Conservation (phyloP, 2,797 vertebrate species). For the Hippoglossus hippoglossus region DNA sequence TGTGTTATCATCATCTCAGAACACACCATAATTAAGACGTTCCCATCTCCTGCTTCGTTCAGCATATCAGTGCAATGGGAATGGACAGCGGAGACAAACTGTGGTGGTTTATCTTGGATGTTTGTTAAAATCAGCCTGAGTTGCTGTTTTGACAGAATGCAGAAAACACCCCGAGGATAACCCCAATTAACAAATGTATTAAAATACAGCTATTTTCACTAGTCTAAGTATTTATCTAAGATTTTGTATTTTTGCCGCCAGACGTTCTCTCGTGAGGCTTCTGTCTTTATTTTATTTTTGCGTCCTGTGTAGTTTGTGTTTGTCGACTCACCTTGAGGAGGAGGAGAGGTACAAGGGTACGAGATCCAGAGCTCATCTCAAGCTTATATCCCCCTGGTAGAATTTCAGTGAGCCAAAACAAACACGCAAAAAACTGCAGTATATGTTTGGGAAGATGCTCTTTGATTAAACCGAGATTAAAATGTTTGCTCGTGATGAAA, state of each 20-base stretch:
- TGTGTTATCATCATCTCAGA: conserved; percentile 64
- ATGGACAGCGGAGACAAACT: conserved; percentile 48
- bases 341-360: background rate
- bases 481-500: background rate
- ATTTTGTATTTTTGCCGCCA: conserved; percentile 11
- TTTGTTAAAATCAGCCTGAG: conserved; percentile 69
- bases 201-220: conserved; percentile 45
- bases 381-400: background rate
- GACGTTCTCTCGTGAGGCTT: background rate
- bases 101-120: conserved; percentile 74
- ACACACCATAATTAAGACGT: conserved; percentile 72
- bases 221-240: conserved; percentile 11
- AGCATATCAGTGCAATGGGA: conserved; percentile 61
- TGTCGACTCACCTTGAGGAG: conserved; percentile 16
- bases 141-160: conserved; percentile 55
- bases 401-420: background rate
- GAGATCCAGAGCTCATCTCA: background rate
- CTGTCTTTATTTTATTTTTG: background rate
- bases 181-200: conserved; percentile 61
- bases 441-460: background rate
- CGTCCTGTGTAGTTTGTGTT: background rate
- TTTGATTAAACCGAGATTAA: background rate
- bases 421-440: background rate
- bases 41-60: conserved; percentile 70
- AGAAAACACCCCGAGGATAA: conserved; percentile 57